Evolutionary conservation across 2,797 vertebrate species (phyloP), one percentile per base, ranked within the genome.

Genomic region (Sciurus carolinensis): DNA sequence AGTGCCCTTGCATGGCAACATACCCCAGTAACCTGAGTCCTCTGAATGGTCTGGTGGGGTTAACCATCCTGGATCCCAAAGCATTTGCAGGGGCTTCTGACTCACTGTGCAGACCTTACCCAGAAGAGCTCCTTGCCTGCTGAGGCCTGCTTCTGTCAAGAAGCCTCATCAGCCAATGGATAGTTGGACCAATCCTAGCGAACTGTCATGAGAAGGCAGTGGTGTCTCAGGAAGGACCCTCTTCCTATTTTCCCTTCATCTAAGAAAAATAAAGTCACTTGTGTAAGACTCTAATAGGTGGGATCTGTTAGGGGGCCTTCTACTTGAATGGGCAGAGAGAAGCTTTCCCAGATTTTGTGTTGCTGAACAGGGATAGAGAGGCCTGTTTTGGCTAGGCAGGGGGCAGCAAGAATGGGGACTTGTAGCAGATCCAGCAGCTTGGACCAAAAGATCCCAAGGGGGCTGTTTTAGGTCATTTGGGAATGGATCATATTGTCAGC

Each of bases 271-370:
- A 0, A 36, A 50, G 20, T 26, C 30, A 10, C 5, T 20, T 2
- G 62, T 20, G 12, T 7, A 26, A 42, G 20, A 57, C 64, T 57
- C 7, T 7, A 17, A 26, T 18, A 6, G 24, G 57, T n/a, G 15
- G 10, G 15, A 28, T 3, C 13, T 0, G 0, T 15, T 6, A 26
- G 26, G 28, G 11, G 6, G 14, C 66, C 73, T 88, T 42, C 47
- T 33, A 2, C 15, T 42, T 50, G 9, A 22, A 6, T 42, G 69
- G 42, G 15, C 7, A 73, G 36, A 69, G 81, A 39, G 81, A n/a
- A 7, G 24, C 30, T 88, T 73, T 62, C 64, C 90, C 57, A n/a
- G 64, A 81, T 59, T 88, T 64, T 77, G 87, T 88, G 96, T 42
- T 69, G 69, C 91, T 77, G 33, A 77, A 39, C 89, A 79, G 30